These are phyloP conservation scores for Melitaea athalia DNA, from an alignment of 2,888 invertebrate species.

Conservation along the genomic window DNA sequence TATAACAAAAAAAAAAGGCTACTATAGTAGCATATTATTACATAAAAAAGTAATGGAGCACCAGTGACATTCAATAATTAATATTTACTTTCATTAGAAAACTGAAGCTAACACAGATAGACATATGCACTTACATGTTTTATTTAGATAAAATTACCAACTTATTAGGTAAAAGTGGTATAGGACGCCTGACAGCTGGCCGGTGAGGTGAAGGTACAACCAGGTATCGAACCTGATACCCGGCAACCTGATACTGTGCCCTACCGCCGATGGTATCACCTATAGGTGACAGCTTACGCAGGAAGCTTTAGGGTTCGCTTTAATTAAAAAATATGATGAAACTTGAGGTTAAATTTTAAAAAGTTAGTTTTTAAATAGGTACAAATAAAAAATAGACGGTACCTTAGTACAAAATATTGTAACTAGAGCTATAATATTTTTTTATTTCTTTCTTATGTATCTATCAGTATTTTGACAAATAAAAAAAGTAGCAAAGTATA, in stretches of 20 bases:
- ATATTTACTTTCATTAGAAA: background rate
- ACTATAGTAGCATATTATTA: no score
- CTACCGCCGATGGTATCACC: constrained; percentile 40
- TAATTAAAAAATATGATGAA: constrained; percentile 14
- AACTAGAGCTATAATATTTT: no score
- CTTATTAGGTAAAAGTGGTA: constrained; percentile 36
- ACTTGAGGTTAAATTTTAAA: background rate
- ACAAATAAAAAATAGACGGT: background rate
- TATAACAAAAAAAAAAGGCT: no score
- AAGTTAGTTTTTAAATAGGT: background rate
- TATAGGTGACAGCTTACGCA: constrained; percentile 31
- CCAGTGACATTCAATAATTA: background rate
- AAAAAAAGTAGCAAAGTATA: no score
- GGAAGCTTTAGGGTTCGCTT: constrained; percentile 31
- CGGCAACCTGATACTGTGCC: constrained; percentile 56
- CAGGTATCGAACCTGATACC: constrained; percentile 65
- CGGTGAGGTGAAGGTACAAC: constrained; percentile 49
- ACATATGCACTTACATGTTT: constrained; percentile 22
- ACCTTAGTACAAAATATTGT: no score
- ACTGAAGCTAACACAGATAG: constrained; percentile 10
- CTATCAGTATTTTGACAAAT: no score
- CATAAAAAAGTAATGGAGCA: background rate
- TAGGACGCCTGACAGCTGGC: constrained; percentile 57
- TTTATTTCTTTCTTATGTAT: no score
- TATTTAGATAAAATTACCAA: constrained; percentile 36